Evolutionary conservation across 2,797 vertebrate genomes (phyloP).

Genomic region (Manis crassicaudata): DNA sequence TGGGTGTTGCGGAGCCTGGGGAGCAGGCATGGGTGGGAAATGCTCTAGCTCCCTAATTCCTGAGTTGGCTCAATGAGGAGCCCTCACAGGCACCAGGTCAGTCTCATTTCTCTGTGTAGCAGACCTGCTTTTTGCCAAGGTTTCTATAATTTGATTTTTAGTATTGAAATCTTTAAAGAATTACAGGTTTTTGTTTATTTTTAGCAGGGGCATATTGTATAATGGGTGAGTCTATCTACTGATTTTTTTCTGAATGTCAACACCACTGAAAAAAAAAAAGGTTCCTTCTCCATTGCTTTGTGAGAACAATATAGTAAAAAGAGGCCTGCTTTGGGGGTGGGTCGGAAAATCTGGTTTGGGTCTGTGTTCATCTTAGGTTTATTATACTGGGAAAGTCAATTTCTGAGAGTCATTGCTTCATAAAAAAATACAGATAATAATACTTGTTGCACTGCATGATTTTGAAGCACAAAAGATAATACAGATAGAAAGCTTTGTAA

Average conservation of each 20-base stretch:
- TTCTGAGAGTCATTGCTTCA: constrained; percentile 11
- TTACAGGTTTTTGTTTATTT: background rate
- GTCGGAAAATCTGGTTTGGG: background rate
- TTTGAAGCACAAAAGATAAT: background rate
- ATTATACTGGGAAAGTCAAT: background rate
- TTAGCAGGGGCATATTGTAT: background rate
- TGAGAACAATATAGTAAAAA: background rate
- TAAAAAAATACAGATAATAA: background rate
- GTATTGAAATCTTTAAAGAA: constrained; percentile 26
- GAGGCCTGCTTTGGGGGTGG: background rate
- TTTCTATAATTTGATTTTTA: constrained; percentile 44
- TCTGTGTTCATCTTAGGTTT: constrained; percentile 19
- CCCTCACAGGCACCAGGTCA: background rate
- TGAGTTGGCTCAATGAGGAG: background rate
- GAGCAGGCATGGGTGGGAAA: background rate
- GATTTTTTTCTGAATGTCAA: background rate
- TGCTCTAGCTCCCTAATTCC: too few species aligned
- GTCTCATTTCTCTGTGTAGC: background rate
- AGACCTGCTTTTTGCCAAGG: background rate
- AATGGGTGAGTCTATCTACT: background rate
- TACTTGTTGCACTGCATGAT: background rate
- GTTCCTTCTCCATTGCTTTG: constrained; percentile 10
- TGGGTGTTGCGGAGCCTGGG: background rate
- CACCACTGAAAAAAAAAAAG: background rate
- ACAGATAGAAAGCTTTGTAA: background rate